Evolutionary conservation across 2,888 invertebrate species (phyloP), one percentile per base, ranked within the genome.

Genomic region (Prosapia bicincta): DNA sequence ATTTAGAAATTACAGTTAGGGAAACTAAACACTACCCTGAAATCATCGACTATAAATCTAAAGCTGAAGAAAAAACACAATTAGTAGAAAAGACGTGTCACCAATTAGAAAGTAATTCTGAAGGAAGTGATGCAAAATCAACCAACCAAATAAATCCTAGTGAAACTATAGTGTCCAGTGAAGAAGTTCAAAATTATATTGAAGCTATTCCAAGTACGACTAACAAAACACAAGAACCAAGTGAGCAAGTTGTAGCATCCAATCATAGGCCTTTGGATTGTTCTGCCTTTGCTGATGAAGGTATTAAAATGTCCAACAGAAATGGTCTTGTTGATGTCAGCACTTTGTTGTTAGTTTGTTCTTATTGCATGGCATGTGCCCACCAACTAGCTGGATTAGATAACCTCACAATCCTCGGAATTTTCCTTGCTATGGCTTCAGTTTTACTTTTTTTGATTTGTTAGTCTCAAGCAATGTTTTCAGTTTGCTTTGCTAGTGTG

Each of bases 371-470:
- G 87, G 90, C 91, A 89, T 89, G 90, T 85, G 88, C 89, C 81
- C 90, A 90, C 84, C 90, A 91, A 85, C 86, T 93, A 85, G 90
- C 91, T 83, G 90, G 91, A 82, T 85, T 91, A 86, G 93, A 93
- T 86, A 87, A 91, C 86, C 88, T 92, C 86, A 90, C 92, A 83
- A 87, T 92, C 85, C 88, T 93, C 85, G 90, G 92, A 85, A 88
- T 93, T 84, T 85, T 93, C 84, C 88, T 93, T 85, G 93, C 93
- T 83, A 88, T 93, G 82, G 87, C 92, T 84, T 90, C 91, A 81
- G 89, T 93, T 84, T 88, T 92, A 85, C 91, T 91, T 83, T 89
- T 90, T 85, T 87, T 90, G 85, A 86, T 89, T 83, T 85, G 89
- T 82, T 89, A 86, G 80, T 43, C 71, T 26, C 32, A 66, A 66